Evolutionary conservation across 2,888 invertebrate species (phyloP).

Genomic region (Drosophila peninsularis): DNA sequence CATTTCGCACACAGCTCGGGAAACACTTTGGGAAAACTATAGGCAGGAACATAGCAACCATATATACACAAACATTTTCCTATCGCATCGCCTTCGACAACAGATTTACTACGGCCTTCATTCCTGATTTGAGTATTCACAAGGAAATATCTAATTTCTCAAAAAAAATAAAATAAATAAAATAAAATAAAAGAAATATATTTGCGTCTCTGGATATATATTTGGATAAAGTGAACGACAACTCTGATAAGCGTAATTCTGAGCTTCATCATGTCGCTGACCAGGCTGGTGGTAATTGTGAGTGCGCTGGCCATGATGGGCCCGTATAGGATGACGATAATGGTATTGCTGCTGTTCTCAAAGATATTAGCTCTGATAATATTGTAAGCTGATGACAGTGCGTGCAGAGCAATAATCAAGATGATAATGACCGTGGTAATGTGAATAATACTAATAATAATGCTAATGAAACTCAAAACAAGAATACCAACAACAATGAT

Average conservation of each 20-base stretch:
- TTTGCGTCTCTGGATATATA: no score
- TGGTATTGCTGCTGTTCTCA: background rate
- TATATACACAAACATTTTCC: background rate
- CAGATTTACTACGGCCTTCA: no score
- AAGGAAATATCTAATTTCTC: no score
- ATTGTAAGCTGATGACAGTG: background rate
- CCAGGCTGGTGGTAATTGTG: background rate
- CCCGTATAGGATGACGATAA: background rate
- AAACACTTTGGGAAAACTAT: background rate
- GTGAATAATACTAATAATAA: no score
- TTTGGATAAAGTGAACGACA: no score
- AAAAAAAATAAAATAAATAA: no score
- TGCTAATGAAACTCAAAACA: no score
- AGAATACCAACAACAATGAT: no score
- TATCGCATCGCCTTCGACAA: background rate
- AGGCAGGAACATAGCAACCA: background rate
- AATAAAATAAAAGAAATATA: no score
- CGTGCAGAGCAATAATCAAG: background rate
- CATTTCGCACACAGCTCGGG: conserved; percentile 21
- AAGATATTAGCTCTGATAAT: background rate
- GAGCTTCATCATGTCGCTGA: no score
- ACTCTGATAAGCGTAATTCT: no score
- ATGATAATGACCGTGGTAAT: background rate
- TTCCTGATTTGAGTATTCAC: no score
- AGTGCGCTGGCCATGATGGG: background rate